These are phyloP conservation scores for Drosophila sp. DNA, from an alignment of 1,140 invertebrate species.

Conservation along the genomic window DNA sequence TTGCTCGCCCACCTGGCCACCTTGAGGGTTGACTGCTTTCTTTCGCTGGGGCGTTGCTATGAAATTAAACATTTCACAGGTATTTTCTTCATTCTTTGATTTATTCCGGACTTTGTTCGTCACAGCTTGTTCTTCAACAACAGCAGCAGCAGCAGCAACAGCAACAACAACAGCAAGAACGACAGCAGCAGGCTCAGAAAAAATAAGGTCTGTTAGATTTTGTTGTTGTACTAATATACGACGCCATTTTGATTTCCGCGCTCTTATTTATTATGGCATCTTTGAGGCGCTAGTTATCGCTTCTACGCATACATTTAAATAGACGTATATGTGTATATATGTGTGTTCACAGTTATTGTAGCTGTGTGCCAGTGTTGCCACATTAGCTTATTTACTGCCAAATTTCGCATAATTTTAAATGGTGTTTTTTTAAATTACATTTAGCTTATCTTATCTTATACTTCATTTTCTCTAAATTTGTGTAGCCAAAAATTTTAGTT, in stretches of 20 bases:
- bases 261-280: constrained; percentile 44
- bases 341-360: not conserved
- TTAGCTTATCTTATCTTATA: too few species aligned
- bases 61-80: constrained; percentile 84
- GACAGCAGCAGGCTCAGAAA: not conserved
- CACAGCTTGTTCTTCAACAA: too few species aligned
- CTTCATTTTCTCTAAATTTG: too few species aligned
- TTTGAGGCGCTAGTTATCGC: constrained; percentile 31
- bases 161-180: constrained; percentile 13
- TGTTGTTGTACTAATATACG: constrained; percentile 1
- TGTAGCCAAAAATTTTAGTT: too few species aligned
- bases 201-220: not conserved
- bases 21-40: constrained; percentile 56
- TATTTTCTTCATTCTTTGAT: constrained; percentile 80
- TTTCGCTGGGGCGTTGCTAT: constrained; percentile 80
- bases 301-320: not conserved
- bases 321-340: not conserved
- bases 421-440: too few species aligned
- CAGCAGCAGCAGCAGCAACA: constrained; percentile 30
- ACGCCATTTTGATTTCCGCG: constrained; percentile 66
- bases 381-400: too few species aligned
- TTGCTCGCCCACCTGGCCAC: constrained; percentile 48
- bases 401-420: too few species aligned
- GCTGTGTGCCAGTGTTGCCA: not conserved
- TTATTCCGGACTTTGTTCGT: constrained; percentile 70